Evolutionary conservation across 2,888 invertebrate species (phyloP), one percentile per base, ranked within the genome.

Genomic region (Dolomedes plantarius): DNA sequence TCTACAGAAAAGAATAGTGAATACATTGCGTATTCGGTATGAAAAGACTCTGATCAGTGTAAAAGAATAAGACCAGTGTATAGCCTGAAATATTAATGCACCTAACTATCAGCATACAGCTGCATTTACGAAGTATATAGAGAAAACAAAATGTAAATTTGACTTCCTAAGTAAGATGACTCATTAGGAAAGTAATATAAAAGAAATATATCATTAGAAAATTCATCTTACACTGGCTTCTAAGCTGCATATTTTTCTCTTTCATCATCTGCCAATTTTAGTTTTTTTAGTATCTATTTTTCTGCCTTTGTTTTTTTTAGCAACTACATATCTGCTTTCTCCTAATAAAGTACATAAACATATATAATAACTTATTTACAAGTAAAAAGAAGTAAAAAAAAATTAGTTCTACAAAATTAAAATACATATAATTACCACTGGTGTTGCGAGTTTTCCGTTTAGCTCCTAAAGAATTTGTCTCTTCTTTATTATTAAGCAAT

Each of bases 391-490:
- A n/a, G n/a, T n/a, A n/a, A n/a, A n/a, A n/a, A n/a, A n/a, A n/a
- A n/a, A n/a, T n/a, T n/a, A n/a, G n/a, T n/a, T n/a, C n/a, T n/a
- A n/a, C n/a, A n/a, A n/a, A n/a, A n/a, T n/a, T n/a, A n/a, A n/a
- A n/a, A n/a, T n/a, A 56, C 56, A 6, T 56, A 56, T 56, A 19
- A 19, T 23, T 56, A 56, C 56, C 56, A 56, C 56, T 56, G 56
- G 56, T 80, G 71, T 79, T 79, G 23, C 87, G 67, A 71, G 87
- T 87, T 79, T 87, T 87, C 72, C 87, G 83, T 80, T 87, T 87
- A 29, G 75, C 83, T 78, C 72, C 69, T 46, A 86, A 69, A 56
- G 73, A 79, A 76, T 72, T 76, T 56, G 68, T 76, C 71, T 87
- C 87, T 62, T 87, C 77, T 56, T 77, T 87, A 28, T 73, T 76